Conservation (phyloP, 1,140 invertebrate species). For the Heliothis subflexa region DNA sequence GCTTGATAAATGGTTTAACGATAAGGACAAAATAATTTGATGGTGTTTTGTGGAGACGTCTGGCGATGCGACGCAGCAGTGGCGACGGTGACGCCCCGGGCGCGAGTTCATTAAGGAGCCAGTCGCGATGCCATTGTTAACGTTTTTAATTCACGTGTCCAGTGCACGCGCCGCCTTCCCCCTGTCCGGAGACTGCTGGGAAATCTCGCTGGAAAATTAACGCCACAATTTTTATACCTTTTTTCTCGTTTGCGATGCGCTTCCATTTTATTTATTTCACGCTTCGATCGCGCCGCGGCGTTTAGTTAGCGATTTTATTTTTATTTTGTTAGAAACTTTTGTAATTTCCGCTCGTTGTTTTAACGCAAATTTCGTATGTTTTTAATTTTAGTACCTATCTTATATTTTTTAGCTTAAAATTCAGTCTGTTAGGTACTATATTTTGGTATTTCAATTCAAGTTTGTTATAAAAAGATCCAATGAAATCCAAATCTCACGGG, state of each 20-base stretch:
- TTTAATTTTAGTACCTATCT: conserved; percentile 5
- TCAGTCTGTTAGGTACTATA: background rate
- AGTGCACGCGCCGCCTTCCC: conserved; percentile 75
- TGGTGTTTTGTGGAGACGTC: conserved; percentile 24
- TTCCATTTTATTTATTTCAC: conserved; percentile 83
- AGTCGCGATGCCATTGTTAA: conserved; percentile 80
- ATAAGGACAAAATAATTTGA: conserved; percentile 21
- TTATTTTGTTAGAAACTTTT: conserved; percentile 59
- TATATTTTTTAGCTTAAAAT: conserved; percentile 39
- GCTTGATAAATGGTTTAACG: background rate
- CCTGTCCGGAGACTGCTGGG: conserved; percentile 74
- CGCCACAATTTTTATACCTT: conserved; percentile 79
- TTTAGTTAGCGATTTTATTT: conserved; percentile 76
- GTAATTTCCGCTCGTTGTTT: conserved; percentile 48
- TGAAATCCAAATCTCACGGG: conserved; percentile 32
- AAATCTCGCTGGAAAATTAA: conserved; percentile 85
- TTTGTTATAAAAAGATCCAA: background rate
- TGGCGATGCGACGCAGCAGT: conserved; percentile 29
- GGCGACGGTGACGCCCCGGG: conserved; percentile 57
- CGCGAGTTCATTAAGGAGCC: conserved; percentile 80
- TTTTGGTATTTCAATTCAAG: background rate
- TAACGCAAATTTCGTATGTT: conserved; percentile 50
- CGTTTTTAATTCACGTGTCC: conserved; percentile 86
- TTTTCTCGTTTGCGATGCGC: conserved; percentile 76
- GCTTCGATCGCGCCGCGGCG: conserved; percentile 76